Base-by-base conservation (phyloP, 2,888 invertebrate species). In the Acleris holmiana region DNA sequence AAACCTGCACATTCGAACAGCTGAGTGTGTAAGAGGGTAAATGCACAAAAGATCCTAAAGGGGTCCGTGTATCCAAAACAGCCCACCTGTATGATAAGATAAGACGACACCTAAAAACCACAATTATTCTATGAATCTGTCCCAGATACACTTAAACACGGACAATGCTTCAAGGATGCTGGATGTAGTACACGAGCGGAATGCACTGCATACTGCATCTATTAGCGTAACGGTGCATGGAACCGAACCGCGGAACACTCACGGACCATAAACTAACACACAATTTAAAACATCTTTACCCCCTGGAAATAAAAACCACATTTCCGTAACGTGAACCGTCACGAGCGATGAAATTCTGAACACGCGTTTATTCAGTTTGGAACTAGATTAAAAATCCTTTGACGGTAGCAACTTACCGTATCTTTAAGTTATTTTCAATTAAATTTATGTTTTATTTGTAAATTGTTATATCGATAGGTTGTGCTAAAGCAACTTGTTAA, bases 201-300 rank as follows among this genome's bases (percentile, higher is more conserved):
- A 57, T 64, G 59, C 54, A 50, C 50, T 46, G 51, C 51, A 29
- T 8, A 29, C 29, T 66, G 69, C 69, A 63, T 61, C 53, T 78
- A 79, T 79, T 78, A 66, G 75, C 69, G 73, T 84, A 83, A 83
- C 70, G 71, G 71, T 55, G 48, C 53, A 44, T 77, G 76, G 78
- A 78, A 73, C 69, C 79, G 75, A 74, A 73, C 74, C 69, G 76
- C 83, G 85, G 83, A 85, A 85, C 84, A 70, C 67, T 73, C 71
- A 71, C 67, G 15, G 67, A 80, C 74, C 84, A 74, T 80, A 78
- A 57, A 57, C 41, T 18, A 47, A 55, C 65, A 15, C 13, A 77
- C 79, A 68, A 63, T 69, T 59, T 73, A 72, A 78, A 71, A 67
- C 73, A 69, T 68, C 68, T 59, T 61, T 65, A 53, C 57, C 17